These are phyloP conservation scores for Crambe crambe DNA, from an alignment of 37 sponge, comb jelly and placozoan species.

Conservation along the genomic window DNA sequence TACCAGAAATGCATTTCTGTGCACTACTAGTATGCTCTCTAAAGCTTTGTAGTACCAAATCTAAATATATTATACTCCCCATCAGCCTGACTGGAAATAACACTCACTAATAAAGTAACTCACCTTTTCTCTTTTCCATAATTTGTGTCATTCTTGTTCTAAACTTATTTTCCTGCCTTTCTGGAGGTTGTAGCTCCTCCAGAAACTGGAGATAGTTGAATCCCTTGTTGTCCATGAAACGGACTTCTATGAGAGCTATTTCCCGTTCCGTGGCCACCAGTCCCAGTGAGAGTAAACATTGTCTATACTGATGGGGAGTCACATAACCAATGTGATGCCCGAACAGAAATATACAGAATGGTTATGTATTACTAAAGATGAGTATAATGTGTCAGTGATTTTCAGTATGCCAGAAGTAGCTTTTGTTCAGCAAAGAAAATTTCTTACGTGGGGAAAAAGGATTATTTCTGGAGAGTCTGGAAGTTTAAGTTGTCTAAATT, in stretches of 20 bases:
- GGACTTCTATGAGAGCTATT: slow-evolving; percentile 19
- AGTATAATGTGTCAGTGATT: too few species aligned
- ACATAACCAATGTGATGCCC: slow-evolving; percentile 30
- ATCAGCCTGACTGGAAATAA: too few species aligned
- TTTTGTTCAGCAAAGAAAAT: too few species aligned
- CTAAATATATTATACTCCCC: too few species aligned
- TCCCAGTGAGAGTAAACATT: slow-evolving; percentile 68
- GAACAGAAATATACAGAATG: background rate
- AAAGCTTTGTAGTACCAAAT: too few species aligned
- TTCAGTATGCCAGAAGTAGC: too few species aligned
- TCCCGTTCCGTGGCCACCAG: slow-evolving; percentile 43
- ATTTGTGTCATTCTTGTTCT: slow-evolving; percentile 17
- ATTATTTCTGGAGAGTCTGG: too few species aligned
- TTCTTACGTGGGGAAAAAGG: too few species aligned
- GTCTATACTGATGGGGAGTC: slow-evolving; percentile 46
- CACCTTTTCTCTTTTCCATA: slow-evolving; percentile 8
- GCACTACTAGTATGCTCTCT: too few species aligned
- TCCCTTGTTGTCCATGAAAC: slow-evolving; percentile 72
- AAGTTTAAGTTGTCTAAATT: too few species aligned
- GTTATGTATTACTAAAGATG: too few species aligned
- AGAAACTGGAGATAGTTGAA: slow-evolving; percentile 81
- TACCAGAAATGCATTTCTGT: background rate
- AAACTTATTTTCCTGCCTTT: slow-evolving; percentile 51
- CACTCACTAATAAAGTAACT: too few species aligned
- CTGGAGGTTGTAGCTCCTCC: slow-evolving; percentile 63